A percentile compares a stretch with the other conserved stretches of the same genome.
Conservation (phyloP, 2,888 invertebrate genomes). For the Dryobota labecula region DNA sequence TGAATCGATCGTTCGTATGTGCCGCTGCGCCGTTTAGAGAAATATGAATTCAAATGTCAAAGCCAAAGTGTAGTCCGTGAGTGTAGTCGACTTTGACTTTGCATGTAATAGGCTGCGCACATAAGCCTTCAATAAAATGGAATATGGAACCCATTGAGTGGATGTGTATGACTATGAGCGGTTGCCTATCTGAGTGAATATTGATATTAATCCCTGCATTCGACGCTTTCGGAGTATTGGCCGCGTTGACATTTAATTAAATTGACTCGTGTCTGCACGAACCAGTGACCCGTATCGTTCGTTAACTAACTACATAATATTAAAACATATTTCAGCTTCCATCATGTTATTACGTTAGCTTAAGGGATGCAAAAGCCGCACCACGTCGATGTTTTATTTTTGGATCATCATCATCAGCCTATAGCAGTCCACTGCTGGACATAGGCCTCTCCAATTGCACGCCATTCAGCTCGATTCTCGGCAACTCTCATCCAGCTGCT, state of each 20-base stretch:
- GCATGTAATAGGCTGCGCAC: slow-evolving; percentile 29
- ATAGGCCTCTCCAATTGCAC: no score
- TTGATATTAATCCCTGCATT: slow-evolving; percentile 78
- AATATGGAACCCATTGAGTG: slow-evolving; percentile 65
- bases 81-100: slow-evolving; percentile 29
- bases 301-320: slow-evolving; percentile 41
- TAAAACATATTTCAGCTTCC: slow-evolving; percentile 38
- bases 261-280: slow-evolving; percentile 78
- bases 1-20: slow-evolving; percentile 52
- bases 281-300: slow-evolving; percentile 74
- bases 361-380: slow-evolving; percentile 18
- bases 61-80: slow-evolving; percentile 35
- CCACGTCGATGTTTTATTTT: slow-evolving; percentile 21
- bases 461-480: no score
- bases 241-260: slow-evolving; percentile 86
- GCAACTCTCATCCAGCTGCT: no score
- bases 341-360: slow-evolving; percentile 38
- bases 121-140: slow-evolving; percentile 48
- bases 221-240: slow-evolving; percentile 76
- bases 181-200: slow-evolving; percentile 72
- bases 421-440: no score
- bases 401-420: no score
- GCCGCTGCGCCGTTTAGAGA: slow-evolving; percentile 46
- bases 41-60: slow-evolving; percentile 68
- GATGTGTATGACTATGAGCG: slow-evolving; percentile 66